A percentile compares a stretch with the other conserved stretches of the same genome.
These are phyloP conservation scores for Halcyon senegalensis DNA, from an alignment of 2,113 vertebrate species.

Conservation along the genomic window DNA sequence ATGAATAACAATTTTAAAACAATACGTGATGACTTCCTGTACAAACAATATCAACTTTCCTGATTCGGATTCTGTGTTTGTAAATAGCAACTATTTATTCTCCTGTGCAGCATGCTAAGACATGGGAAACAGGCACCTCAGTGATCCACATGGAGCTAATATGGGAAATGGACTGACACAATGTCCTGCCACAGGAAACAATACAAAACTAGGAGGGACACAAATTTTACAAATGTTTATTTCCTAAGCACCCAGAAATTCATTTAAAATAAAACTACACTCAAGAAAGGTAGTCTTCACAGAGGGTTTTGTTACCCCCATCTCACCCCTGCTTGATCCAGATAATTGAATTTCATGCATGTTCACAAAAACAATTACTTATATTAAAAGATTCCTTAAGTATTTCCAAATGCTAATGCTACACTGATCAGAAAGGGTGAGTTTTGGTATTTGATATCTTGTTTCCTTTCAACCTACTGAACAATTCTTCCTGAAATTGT, in stretches of 20 bases:
- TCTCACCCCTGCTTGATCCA: background rate
- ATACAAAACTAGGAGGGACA: slow-evolving; percentile 42
- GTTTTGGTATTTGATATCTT: background rate
- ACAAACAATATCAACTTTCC: slow-evolving; percentile 65
- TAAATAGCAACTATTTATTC: slow-evolving; percentile 70
- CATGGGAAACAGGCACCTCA: slow-evolving; percentile 58
- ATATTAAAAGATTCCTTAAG: background rate
- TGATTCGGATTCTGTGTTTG: slow-evolving; percentile 31
- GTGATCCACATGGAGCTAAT: slow-evolving; percentile 66
- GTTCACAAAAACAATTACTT: background rate
- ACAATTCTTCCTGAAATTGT: background rate
- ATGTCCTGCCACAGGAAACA: slow-evolving; percentile 67
- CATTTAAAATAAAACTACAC: background rate
- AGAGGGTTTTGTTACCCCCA: background rate
- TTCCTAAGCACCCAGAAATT: slow-evolving; percentile 30
- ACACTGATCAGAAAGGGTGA: background rate
- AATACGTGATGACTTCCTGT: slow-evolving; percentile 65
- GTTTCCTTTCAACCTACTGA: background rate
- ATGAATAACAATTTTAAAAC: slow-evolving; percentile 59
- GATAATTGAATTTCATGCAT: background rate
- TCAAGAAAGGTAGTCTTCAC: background rate
- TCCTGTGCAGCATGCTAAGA: slow-evolving; percentile 45
- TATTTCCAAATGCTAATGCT: background rate
- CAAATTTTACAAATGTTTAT: slow-evolving; percentile 50
- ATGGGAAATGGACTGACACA: slow-evolving; percentile 68